Evolutionary conservation across 1,140 invertebrate species (phyloP).

Genomic region (Drosophila chauvacae): DNA sequence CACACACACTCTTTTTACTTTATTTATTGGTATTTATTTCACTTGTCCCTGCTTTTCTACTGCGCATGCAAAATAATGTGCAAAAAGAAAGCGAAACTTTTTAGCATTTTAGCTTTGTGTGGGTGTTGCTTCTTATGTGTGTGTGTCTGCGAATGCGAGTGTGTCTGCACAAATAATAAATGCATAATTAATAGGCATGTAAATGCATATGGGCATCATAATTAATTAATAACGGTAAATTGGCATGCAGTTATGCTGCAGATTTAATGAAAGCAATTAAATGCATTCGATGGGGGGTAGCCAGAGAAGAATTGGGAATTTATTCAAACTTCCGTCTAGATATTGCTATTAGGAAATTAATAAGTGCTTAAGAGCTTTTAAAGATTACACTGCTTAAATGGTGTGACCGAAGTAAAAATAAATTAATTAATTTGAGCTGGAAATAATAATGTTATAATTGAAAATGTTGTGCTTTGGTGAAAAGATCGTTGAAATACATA

Average conservation of each 20-base stretch:
- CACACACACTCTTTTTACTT: slow-evolving; percentile 7
- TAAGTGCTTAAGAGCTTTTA: not conserved
- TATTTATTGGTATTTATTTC: slow-evolving; percentile 44
- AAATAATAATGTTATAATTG: too few species aligned
- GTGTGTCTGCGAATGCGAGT: slow-evolving; percentile 5
- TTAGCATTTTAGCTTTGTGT: slow-evolving; percentile 27
- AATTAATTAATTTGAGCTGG: not conserved
- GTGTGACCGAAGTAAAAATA: not conserved
- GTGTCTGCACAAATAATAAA: slow-evolving; percentile 12
- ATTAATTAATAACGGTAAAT: slow-evolving; percentile 61
- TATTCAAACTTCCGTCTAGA: not conserved
- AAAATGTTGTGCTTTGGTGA: too few species aligned
- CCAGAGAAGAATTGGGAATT: not conserved
- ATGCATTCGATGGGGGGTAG: slow-evolving; percentile 16
- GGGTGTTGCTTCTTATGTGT: slow-evolving; percentile 12
- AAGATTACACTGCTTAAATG: not conserved
- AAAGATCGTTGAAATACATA: too few species aligned
- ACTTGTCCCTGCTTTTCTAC: slow-evolving; percentile 61
- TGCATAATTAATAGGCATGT: slow-evolving; percentile 58
- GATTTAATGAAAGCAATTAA: slow-evolving; percentile 38
- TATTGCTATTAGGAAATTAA: not conserved
- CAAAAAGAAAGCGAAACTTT: slow-evolving; percentile 82
- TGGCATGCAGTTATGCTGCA: slow-evolving; percentile 48
- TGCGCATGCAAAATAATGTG: slow-evolving; percentile 81
- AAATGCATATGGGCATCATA: slow-evolving; percentile 56